Base-by-base conservation (phyloP, 2,797 vertebrate species). In the Poeciliopsis paucimaculata region DNA sequence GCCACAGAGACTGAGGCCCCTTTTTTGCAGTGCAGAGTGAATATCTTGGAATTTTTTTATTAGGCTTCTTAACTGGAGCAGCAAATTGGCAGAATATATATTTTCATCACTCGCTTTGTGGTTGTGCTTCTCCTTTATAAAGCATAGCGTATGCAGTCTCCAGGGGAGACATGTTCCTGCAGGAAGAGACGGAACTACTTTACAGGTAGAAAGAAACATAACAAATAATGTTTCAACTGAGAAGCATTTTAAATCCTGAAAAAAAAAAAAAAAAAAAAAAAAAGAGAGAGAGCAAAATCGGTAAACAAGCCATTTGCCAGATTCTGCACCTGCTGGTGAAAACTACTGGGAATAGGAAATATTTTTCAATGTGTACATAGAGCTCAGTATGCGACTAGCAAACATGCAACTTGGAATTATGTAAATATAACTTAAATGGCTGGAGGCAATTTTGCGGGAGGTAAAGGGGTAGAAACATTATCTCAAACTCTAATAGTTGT, bases 211-310 rank as follows among this genome's bases (percentile, higher is more conserved):
- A 77, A 49, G 75, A 88, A 80, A 80, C 60, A 62, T 60, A 77
- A 83, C 77, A 85, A 87, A 85, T 55, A 71, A 31, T 18, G n/a
- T 76, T 64, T 85, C 81, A 84, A 85, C 68, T 46, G 74, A 77
- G 72, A 57, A 74, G 77, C 79, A 36, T 80, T 87, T 86, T 81
- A 53, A 84, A 89, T 78, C 64, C 11, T 20, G 34, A 78, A 76
- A 88, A 76, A 75, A 15, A 20, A 20, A 49, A 18, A 10, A 78
- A 76, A 88, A 76, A 75, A 15, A 20, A 20, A 49, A 18, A 10
- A 43, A 12, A 43, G 10, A 74, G 2, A 51, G 64, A 72, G 79
- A 80, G 84, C 64, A 53, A 51, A 90, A 75, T 68, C 55, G 3
- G 79, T 73, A 89, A 88, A 89, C 77, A 87, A 77, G 51, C 47